A percentile compares a stretch with the other conserved stretches of the same genome.
phyloP scores from a whole-genome alignment of 2,113 vertebrate species.

The Chionis minor region DNA sequence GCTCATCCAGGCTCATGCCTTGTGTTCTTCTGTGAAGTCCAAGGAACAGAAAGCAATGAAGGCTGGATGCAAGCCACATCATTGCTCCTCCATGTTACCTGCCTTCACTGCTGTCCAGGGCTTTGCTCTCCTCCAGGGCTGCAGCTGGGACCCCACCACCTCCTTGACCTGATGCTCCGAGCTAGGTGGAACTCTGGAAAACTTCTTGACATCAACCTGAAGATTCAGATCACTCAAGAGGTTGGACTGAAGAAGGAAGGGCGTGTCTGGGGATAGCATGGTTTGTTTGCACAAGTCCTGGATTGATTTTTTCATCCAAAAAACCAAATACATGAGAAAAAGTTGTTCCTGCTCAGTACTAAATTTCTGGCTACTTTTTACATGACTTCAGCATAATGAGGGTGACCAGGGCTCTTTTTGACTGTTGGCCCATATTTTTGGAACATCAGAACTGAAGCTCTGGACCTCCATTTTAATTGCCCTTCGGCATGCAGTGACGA shows the following conservation, averaged over 20 bases:
- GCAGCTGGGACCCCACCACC: not conserved
- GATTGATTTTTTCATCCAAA: not conserved
- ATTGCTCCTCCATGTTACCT: not conserved
- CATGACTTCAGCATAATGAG: fast-evolving
- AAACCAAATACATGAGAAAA: not conserved
- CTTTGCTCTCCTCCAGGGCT: not conserved
- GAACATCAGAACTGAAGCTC: not conserved
- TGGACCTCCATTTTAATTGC: not conserved
- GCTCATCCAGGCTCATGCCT: not conserved
- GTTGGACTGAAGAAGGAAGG: not conserved
- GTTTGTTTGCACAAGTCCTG: not conserved
- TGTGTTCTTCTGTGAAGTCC: not conserved
- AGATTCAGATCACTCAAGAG: not conserved
- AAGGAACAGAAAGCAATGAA: not conserved
- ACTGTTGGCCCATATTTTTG: not conserved
- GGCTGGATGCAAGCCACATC: not conserved
- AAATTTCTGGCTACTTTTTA: not conserved
- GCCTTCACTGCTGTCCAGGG: not conserved
- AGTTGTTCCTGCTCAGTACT: not conserved
- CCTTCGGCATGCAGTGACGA: not conserved
- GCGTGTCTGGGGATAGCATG: no score
- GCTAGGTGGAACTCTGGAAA: not conserved
- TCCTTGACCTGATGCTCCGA: not conserved
- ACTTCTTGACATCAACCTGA: not conserved
- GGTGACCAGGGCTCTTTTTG: not conserved